These are phyloP conservation scores for Artemia sinica DNA, from an alignment of 2,888 invertebrate species.

Conservation along the genomic window DNA sequence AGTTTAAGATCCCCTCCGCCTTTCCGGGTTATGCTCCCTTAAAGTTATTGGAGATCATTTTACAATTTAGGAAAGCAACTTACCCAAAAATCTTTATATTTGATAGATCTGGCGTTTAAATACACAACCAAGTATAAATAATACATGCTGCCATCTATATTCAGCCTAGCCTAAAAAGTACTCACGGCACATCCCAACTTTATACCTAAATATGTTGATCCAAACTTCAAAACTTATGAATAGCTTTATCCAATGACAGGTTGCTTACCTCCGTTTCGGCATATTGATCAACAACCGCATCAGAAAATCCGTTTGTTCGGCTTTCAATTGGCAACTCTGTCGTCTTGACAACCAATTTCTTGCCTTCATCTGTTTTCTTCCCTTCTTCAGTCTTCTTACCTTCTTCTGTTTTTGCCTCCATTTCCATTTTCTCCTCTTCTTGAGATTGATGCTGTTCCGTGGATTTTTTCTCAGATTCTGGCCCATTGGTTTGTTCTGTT, in stretches of 20 bases:
- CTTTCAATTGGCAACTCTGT: constrained; percentile 67
- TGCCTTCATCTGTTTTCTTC: constrained; percentile 30
- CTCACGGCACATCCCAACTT: too few species aligned
- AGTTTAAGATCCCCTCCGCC: too few species aligned
- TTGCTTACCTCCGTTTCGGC: constrained; percentile 56
- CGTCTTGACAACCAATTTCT: constrained; percentile 48
- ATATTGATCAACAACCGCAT: constrained; percentile 50
- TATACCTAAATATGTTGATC: too few species aligned
- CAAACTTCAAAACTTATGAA: not conserved
- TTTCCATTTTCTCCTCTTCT: constrained; percentile 38
- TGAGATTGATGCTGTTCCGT: constrained; percentile 24
- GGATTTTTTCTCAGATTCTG: constrained; percentile 23
- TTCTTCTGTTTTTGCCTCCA: constrained; percentile 20
- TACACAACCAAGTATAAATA: too few species aligned
- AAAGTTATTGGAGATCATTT: too few species aligned
- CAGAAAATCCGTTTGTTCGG: constrained; percentile 50
- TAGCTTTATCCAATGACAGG: constrained; percentile 24
- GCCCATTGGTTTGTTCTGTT: constrained; percentile 21
- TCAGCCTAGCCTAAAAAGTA: too few species aligned
- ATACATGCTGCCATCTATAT: too few species aligned
- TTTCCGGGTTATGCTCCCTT: too few species aligned
- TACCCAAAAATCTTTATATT: too few species aligned
- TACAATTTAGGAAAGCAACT: too few species aligned
- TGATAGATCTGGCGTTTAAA: too few species aligned
- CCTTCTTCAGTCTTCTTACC: constrained; percentile 21